Evolutionary conservation across 2,888 invertebrate genomes (phyloP).

Genomic region (Parascotia fuliginaria): DNA sequence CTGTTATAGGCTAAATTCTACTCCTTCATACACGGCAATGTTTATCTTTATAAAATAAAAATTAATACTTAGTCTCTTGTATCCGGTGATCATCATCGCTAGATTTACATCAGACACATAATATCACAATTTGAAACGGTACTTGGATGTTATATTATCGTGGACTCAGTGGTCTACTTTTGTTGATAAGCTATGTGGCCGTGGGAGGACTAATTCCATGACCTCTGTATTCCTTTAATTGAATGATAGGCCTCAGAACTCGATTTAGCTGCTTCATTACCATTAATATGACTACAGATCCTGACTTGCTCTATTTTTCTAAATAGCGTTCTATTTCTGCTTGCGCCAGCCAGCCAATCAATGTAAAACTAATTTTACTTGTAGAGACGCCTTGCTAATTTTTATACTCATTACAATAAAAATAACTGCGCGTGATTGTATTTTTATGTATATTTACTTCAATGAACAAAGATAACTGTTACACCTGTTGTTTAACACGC

Average conservation of each 20-base stretch:
- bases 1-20: too few relatives aligned
- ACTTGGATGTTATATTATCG: slow-evolving; percentile 28
- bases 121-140: slow-evolving; percentile 42
- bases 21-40: too few relatives aligned
- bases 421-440: not conserved
- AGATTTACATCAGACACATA: slow-evolving; percentile 23
- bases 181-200: slow-evolving; percentile 57
- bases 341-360: slow-evolving; percentile 13
- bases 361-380: not conserved
- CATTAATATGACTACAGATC: slow-evolving; percentile 21
- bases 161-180: slow-evolving; percentile 38
- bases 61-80: not conserved
- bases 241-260: slow-evolving; percentile 60
- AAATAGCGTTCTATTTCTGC: slow-evolving; percentile 23
- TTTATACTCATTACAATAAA: too few relatives aligned
- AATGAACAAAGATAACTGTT: slow-evolving; percentile 8
- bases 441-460: slow-evolving; percentile 5
- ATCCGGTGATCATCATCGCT: slow-evolving; percentile 5
- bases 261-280: slow-evolving; percentile 26
- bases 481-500: slow-evolving; percentile 4
- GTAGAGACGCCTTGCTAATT: too few relatives aligned
- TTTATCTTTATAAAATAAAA: too few relatives aligned
- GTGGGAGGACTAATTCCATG: slow-evolving; percentile 72
- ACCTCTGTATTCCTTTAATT: slow-evolving; percentile 71
- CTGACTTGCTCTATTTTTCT: slow-evolving; percentile 20